Conservation (phyloP, 2,888 invertebrate genomes). For the Nowickia ferox region DNA sequence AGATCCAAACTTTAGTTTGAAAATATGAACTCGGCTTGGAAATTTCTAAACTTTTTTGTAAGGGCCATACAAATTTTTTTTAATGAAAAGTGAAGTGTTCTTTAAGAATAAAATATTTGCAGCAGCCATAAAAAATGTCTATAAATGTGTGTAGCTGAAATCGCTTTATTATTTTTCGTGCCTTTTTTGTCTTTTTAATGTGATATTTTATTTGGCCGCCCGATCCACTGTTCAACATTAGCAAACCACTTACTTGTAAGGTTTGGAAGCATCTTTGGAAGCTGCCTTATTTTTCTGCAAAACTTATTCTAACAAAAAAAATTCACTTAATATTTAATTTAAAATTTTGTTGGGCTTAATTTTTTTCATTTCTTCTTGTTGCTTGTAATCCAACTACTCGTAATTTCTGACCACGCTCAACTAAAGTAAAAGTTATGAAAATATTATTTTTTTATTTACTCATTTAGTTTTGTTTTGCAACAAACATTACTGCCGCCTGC, state of each 20-base stretch:
- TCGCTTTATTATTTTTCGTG: neutral
- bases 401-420: constrained; percentile 23
- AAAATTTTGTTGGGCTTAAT: neutral
- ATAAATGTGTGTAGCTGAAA: too few relatives aligned
- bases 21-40: too few relatives aligned
- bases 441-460: neutral
- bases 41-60: too few relatives aligned
- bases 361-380: neutral
- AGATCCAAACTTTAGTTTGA: too few relatives aligned
- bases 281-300: neutral
- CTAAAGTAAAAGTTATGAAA: constrained; percentile 41
- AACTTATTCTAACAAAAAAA: neutral
- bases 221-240: neutral
- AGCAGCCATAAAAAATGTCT: too few relatives aligned
- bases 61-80: too few relatives aligned
- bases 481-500: constrained; percentile 3
- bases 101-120: too few relatives aligned
- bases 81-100: too few relatives aligned
- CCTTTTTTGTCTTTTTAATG: neutral
- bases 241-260: neutral
- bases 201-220: neutral
- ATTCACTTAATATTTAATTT: neutral
- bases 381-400: constrained; percentile 11
- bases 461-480: constrained; percentile 2
- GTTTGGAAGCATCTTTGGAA: neutral